Percentiles rank a stretch among this genome's conserved stretches.
Evolutionary conservation across 53 echinoderm and acorn worm genomes (phyloP).

Genomic region (Pentamera pediparva): DNA sequence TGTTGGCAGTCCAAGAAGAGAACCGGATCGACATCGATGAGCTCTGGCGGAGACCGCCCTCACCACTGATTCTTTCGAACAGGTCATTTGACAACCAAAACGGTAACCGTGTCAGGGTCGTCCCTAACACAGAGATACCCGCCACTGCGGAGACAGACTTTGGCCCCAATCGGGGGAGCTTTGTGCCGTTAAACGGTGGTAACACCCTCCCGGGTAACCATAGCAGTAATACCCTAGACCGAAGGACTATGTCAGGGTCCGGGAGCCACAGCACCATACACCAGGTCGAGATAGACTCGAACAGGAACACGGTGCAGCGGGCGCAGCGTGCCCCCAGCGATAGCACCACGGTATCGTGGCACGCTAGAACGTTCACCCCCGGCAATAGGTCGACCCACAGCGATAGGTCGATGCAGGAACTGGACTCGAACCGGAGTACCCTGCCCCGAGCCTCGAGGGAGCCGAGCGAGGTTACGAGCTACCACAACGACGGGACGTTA

Average conservation of each 20-base stretch:
- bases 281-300: constrained; percentile 30
- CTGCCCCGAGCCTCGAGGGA: not conserved
- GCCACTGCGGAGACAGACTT: constrained; percentile 4
- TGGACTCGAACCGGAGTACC: constrained; percentile 5
- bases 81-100: constrained; percentile 29
- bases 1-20: constrained; percentile 62
- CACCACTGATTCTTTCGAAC: constrained; percentile 39
- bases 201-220: not conserved
- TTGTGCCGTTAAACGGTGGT: not conserved
- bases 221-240: not conserved
- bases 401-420: not conserved
- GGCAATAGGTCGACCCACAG: too few relatives aligned
- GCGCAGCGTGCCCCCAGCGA: constrained; percentile 22
- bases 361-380: not conserved
- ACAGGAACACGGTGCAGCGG: constrained; percentile 29
- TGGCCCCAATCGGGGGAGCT: not conserved
- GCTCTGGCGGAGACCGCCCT: constrained; percentile 76
- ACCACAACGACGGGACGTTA: constrained; percentile 7
- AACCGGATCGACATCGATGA: constrained; percentile 79
- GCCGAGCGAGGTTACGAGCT: not conserved
- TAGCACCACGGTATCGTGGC: constrained; percentile 6
- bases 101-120: constrained; percentile 9
- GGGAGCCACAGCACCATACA: constrained; percentile 25
- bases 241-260: not conserved
- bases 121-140: too few relatives aligned